Evolutionary conservation across 1,140 invertebrate genomes (phyloP).

Genomic region (Euwallacea similis): DNA sequence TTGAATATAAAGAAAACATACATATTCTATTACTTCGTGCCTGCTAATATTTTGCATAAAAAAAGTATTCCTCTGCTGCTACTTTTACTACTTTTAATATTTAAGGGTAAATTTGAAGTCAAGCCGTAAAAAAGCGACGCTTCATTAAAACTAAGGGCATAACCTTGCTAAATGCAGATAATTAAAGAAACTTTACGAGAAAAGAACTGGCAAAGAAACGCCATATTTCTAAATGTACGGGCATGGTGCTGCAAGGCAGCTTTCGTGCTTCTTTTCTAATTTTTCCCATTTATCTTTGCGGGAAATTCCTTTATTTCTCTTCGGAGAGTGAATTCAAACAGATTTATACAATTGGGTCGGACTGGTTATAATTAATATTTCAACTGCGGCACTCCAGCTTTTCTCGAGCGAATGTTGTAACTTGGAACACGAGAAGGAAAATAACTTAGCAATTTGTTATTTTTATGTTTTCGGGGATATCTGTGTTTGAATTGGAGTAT

Average conservation of each 20-base stretch:
- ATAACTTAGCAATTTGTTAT: neutral
- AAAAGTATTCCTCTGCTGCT: too few species aligned
- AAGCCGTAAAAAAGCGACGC: too few species aligned
- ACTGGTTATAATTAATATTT: conserved; percentile 12
- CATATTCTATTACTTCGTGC: too few species aligned
- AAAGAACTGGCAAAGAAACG: too few species aligned
- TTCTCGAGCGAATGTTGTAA: neutral
- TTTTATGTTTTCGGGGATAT: neutral
- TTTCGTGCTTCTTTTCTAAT: conserved; percentile 11
- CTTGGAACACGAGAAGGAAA: neutral
- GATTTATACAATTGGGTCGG: conserved; percentile 15
- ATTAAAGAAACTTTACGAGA: conserved; percentile 10
- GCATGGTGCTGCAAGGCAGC: conserved; percentile 8
- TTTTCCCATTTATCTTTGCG: conserved; percentile 12
- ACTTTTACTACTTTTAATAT: too few species aligned
- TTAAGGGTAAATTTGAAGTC: too few species aligned
- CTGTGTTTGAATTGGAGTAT: neutral
- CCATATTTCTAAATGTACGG: neutral
- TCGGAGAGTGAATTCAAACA: conserved; percentile 4
- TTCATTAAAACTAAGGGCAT: neutral
- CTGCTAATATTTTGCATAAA: too few species aligned
- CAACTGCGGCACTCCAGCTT: neutral
- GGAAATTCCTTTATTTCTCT: conserved; percentile 8
- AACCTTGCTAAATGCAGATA: conserved; percentile 2
- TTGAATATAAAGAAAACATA: too few species aligned